Evolutionary conservation across 2,797 vertebrate species (phyloP), one percentile per base, ranked within the genome.

Genomic region (Poecilia gillii): DNA sequence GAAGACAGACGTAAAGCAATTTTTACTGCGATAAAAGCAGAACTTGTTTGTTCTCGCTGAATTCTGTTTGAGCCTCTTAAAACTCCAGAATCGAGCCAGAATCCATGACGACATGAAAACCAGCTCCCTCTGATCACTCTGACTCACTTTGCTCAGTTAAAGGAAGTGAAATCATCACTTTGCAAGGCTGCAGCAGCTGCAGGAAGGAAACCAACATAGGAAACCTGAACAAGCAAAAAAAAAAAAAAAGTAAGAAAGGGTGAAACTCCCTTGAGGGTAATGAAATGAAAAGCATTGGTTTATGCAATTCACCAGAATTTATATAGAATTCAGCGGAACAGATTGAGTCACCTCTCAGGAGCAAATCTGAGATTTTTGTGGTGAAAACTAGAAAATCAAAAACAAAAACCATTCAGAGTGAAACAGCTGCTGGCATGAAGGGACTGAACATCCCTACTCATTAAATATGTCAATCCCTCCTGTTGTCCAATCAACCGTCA

Each of bases 351-450:
- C 31, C 31, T 62, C 14, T 62, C 13, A 18, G 57, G 28, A 62
- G 18, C 5, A 33, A 33, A 62, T 62, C 5, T 62, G 64, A 41
- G 36, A 51, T 41, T 20, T 68, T 39, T 68, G 64, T 41, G 64
- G 64, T 68, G 33, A 66, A 66, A 66, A 66, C 62, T 36, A 68
- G 64, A 68, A 68, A 68, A 39, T 41, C 64, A 68, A 68, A 66
- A 39, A 66, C 64, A 66, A 39, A 41, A 68, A 39, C 18, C 4
- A 25, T 0, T 31, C 28, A 31, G 8, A 33, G 31, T 64, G 20
- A 64, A 68, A 41, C 64, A 39, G 36, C 33, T 68, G 64, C 36
- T 68, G 64, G 64, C 64, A 41, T 20, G 1, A 68, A 39, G 8
- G 18, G 39, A 68, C 64, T 68, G 64, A 68, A 25, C 33, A 8